A percentile compares a stretch with the other conserved stretches of the same genome.
Evolutionary conservation across 2,797 vertebrate genomes (phyloP).

Genomic region (Dallia pectoralis): DNA sequence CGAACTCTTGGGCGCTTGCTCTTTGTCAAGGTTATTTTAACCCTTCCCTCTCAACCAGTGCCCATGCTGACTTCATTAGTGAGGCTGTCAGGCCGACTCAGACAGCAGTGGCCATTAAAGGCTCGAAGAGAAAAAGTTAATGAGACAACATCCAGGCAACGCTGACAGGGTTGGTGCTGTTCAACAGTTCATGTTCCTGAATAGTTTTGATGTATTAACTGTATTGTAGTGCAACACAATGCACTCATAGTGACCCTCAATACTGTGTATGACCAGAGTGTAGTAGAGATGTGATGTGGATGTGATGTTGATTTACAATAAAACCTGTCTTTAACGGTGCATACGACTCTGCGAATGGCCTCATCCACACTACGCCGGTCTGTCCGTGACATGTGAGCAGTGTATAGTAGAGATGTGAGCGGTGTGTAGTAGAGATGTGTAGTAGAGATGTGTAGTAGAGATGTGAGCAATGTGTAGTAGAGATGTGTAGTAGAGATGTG

Average conservation of each 20-base stretch:
- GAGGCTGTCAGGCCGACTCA: not conserved
- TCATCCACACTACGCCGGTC: no score
- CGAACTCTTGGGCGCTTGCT: slow-evolving; percentile 35
- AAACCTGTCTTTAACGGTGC: no score
- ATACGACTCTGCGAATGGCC: no score
- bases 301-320: no score
- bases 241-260: not conserved
- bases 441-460: no score
- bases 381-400: no score
- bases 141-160: not conserved
- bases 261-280: not conserved
- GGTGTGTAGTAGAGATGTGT: no score
- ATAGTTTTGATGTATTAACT: not conserved
- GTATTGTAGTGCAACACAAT: not conserved
- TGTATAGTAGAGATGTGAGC: no score
- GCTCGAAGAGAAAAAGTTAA: not conserved
- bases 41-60: slow-evolving; percentile 40
- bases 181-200: not conserved
- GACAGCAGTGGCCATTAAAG: not conserved
- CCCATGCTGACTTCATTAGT: slow-evolving; percentile 7
- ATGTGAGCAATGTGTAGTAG: no score
- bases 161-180: not conserved
- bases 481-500: no score
- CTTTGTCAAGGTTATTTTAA: slow-evolving; percentile 33
- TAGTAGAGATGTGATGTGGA: no score